Conservation (phyloP, 2,888 invertebrate species). For the Mesorhabditis sp. region DNA sequence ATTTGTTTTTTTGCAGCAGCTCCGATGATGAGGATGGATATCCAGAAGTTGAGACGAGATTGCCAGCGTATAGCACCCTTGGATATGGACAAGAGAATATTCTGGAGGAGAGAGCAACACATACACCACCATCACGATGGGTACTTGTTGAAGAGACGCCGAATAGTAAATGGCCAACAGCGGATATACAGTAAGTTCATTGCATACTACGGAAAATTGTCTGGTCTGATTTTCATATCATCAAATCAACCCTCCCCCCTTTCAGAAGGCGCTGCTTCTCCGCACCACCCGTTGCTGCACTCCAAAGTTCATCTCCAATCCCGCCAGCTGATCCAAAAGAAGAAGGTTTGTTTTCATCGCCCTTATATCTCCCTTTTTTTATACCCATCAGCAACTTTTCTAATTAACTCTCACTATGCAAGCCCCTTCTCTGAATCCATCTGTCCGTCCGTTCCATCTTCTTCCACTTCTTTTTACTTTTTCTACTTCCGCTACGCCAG, state of each 20-base stretch:
- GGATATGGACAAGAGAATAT: conserved; percentile 54
- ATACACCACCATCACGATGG: conserved; percentile 56
- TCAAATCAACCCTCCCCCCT: not conserved
- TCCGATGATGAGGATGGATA: conserved; percentile 35
- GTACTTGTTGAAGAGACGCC: conserved; percentile 29
- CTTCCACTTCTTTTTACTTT: too few species aligned
- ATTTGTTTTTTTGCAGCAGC: not conserved
- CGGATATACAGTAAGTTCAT: conserved; percentile 9
- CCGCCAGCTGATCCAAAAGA: not conserved
- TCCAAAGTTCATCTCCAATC: not conserved
- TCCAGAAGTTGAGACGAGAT: not conserved
- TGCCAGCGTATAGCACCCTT: conserved; percentile 23
- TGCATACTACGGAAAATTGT: not conserved
- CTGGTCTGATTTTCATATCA: too few species aligned
- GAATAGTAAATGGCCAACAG: conserved; percentile 24
- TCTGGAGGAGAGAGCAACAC: conserved; percentile 46
- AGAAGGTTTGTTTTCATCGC: not conserved
- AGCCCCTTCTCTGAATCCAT: too few species aligned
- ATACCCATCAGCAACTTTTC: not conserved
- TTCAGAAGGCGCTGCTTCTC: not conserved
- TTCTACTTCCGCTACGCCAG: too few species aligned
- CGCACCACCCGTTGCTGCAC: not conserved
- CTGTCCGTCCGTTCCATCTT: too few species aligned
- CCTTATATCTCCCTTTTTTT: not conserved
- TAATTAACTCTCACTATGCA: too few species aligned